phyloP scores from a whole-genome alignment of 2,888 invertebrate genomes.

The Volucella inanis region DNA sequence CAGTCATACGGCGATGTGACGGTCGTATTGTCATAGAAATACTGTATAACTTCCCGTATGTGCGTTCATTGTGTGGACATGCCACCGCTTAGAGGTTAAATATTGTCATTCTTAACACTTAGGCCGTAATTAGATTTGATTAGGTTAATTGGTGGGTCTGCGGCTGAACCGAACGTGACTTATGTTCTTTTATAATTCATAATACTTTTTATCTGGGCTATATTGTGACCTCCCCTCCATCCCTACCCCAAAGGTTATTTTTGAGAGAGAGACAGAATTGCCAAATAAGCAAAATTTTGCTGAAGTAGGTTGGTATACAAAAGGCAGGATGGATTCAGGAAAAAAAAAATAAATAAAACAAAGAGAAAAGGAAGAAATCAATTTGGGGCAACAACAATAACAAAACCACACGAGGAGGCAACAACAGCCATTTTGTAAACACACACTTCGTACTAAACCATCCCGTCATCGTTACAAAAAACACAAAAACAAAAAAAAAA shows the following conservation, averaged over 20 bases:
- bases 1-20: too few relatives aligned
- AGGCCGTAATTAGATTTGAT: conserved; percentile 77
- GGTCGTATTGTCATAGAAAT: conserved; percentile 40
- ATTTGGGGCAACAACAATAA: conserved; percentile 46
- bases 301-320: neutral
- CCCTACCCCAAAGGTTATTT: conserved; percentile 4
- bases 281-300: conserved; percentile 63
- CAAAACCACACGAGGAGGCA: conserved; percentile 69
- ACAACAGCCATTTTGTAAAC: conserved; percentile 75
- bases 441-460: conserved; percentile 64
- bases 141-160: conserved; percentile 75
- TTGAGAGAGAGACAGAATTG: conserved; percentile 59
- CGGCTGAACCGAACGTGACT: conserved; percentile 68
- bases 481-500: conserved; percentile 37
- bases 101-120: conserved; percentile 78
- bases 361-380: conserved; percentile 47
- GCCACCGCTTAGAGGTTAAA: conserved; percentile 76
- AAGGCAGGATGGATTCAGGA: conserved; percentile 20
- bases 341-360: neutral
- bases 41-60: conserved; percentile 49
- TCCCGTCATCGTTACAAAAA: conserved; percentile 39
- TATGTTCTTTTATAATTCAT: conserved; percentile 73
- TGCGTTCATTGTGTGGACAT: conserved; percentile 66
- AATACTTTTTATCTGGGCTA: conserved; percentile 70
- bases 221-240: conserved; percentile 33